Evolutionary conservation across 1,140 invertebrate species (phyloP), one percentile per base, ranked within the genome.

Genomic region (Metopolophium dirhodum): DNA sequence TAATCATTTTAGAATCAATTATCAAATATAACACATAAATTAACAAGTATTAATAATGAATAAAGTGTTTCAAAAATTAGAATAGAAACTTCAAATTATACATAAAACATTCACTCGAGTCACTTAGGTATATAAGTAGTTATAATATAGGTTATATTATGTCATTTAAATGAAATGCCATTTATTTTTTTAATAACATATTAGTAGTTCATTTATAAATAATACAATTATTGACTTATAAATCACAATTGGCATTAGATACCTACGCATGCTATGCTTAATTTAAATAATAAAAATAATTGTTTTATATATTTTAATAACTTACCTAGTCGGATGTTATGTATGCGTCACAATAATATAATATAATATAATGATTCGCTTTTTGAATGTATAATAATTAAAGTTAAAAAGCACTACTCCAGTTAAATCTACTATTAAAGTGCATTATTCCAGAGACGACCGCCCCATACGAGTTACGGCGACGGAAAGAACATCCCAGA

Each of bases 381-480:
- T 41, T 45, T 85, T 85, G 9, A 85, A 85, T 41, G 1, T 41
- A 85, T 23, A 83, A 9, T 85, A 85, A 85, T 85, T 41, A 85
- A 85, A 85, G 23, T 45, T 85, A 85, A 83, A 26, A 85, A 26
- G 3, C 83, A 26, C 23, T 23, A 45, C 20, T 26, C 49, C 30
- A 14, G 18, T 49, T 49, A 87, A 26, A n/a, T 47, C 45, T 87
- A n/a, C 45, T 35, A 9, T 51, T 54, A 37, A 26, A 89, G 26
- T 45, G 54, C 54, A 90, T 90, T 45, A 90, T 90, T 37, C 26
- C 89, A 54, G 35, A 54, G 89, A 90, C 89, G 89, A 90, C 89
- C 89, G 54, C 37, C 54, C 57, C 54, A 30, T 45, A 45, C 89
- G 89, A 68, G 89, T 45, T 3, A 45, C 89, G 57, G 26, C 54